Conservation (phyloP, 92 coral and sea anemone genomes). For the Epizoanthus rinbou region DNA sequence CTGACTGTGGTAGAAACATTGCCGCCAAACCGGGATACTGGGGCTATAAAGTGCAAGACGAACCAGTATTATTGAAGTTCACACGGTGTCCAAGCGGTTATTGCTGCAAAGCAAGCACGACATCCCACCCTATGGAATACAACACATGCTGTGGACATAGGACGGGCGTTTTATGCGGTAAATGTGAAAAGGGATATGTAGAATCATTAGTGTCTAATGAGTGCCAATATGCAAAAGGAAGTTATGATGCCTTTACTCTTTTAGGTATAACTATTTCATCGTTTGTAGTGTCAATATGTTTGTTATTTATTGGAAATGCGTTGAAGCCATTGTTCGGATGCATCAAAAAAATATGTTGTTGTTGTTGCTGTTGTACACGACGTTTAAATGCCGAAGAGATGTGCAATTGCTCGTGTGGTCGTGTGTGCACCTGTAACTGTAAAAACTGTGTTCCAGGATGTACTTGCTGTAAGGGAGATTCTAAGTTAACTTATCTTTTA, state of each 20-base stretch:
- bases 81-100: conserved; percentile 25
- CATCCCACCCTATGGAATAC: conserved; percentile 1
- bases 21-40: conserved; percentile 19
- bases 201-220: neutral
- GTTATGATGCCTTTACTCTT: too few relatives aligned
- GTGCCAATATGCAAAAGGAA: neutral
- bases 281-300: neutral
- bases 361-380: neutral
- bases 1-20: conserved; percentile 26
- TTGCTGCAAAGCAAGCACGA: conserved; percentile 9
- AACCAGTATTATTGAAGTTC: conserved; percentile 3
- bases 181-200: conserved; percentile 1
- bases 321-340: neutral
- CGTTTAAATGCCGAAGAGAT: neutral
- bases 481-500: neutral
- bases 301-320: neutral
- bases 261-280: neutral
- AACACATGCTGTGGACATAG: conserved; percentile 31
- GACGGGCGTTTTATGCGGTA: conserved; percentile 18
- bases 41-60: conserved; percentile 20
- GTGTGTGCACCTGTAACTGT: neutral
- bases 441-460: neutral
- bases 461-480: neutral
- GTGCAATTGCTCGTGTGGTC: neutral
- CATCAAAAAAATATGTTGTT: neutral